Base-by-base conservation (phyloP, 2,888 invertebrate species). In the Cistogaster globosa region DNA sequence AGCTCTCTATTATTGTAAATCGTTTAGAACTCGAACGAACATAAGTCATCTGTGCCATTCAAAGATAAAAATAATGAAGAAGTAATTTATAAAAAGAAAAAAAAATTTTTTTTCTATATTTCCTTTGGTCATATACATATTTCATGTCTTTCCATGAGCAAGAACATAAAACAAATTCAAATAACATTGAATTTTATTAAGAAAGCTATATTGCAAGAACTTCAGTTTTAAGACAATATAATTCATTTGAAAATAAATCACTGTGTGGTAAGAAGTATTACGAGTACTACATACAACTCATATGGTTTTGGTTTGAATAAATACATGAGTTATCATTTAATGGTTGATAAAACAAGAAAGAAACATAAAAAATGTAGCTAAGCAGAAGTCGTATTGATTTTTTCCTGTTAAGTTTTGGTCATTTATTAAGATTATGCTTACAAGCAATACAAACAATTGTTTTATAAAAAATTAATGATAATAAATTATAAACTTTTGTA, bases 241-340 rank as follows among this genome's bases (percentile, higher is more conserved):
- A 72, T 72, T 72, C 48, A 60, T 60, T 74, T 72, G 62, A 57
- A 72, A 63, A 84, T 80, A 80, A 80, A 76, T 84, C 80, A 80
- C 80, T 38, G 48, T 12, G 58, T 72, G 63, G 51, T 45, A 75
- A 42, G 71, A 22, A 58, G 45, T 60, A 6, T 16, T 55, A 12
- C 26, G 5, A 42, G 22, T 5, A 55, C 20, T 36, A 18, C 22
- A 7, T 8, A 8, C 8, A 69, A 20, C 9, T 38, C 26, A 38
- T 51, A 48, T 36, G 45, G 48, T 65, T 48, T 48, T 48, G 12
- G 62, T 16, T 36, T 58, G 14, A 20, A 16, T 36, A 11, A 4
- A 45, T 26, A 76, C 67, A 76, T 58, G 48, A 76, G 22, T 58
- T 48, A 67, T 58, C 48, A 58, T 76, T 57, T 51, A 58, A 58